Conservation (phyloP, 2,797 vertebrate species). For the Sebastes matsubarae region DNA sequence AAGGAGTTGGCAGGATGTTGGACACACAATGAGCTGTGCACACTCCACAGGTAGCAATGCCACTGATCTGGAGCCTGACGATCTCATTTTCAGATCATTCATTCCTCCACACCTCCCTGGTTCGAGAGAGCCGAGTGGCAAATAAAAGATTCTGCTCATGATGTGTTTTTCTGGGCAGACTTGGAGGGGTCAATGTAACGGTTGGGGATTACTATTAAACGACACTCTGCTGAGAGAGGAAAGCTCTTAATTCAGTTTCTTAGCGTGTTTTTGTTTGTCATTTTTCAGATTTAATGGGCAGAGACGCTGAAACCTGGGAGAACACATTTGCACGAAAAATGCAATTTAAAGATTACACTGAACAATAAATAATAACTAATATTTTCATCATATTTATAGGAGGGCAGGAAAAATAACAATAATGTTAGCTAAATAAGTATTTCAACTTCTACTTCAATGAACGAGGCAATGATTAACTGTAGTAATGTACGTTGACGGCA, state of each 20-base stretch:
- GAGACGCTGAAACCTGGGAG: conserved; percentile 10
- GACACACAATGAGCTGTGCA: neutral
- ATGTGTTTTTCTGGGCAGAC: conserved; percentile 71
- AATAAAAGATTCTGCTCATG: conserved; percentile 15
- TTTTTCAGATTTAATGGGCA: conserved; percentile 37
- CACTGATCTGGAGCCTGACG: neutral
- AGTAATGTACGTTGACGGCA: neutral
- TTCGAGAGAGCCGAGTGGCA: conserved; percentile 7
- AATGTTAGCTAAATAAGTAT: neutral
- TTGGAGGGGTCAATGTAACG: conserved; percentile 64
- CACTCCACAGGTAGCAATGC: conserved; percentile 36
- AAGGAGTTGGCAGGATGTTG: neutral
- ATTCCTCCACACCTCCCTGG: conserved; percentile 9
- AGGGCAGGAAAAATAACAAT: neutral
- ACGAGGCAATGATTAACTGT: neutral
- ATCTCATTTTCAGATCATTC: conserved; percentile 33
- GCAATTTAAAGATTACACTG: neutral
- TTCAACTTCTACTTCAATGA: neutral
- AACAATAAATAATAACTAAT: neutral
- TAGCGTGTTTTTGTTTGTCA: conserved; percentile 41
- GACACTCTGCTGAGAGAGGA: conserved; percentile 27
- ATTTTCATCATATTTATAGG: neutral
- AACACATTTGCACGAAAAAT: conserved; percentile 46
- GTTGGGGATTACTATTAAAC: conserved; percentile 62
- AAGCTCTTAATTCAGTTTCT: conserved; percentile 63